Percentiles rank a stretch among this genome's conserved stretches.
phyloP scores from a whole-genome alignment of 2,113 vertebrate genomes.

The Caranx melampygus region DNA sequence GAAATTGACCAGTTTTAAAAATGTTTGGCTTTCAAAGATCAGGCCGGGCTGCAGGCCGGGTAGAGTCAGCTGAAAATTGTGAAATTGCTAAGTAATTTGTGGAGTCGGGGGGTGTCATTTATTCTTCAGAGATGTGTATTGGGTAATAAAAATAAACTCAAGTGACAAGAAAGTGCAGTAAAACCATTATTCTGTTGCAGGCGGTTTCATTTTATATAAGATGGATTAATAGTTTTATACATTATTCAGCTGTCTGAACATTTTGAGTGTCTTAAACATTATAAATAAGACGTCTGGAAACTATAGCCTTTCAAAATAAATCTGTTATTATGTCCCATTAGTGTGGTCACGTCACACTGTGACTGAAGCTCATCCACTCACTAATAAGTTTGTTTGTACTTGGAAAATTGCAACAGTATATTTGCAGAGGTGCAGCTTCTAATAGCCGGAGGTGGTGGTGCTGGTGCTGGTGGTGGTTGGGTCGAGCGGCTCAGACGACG shows the following conservation, averaged over 20 bases:
- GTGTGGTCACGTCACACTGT: not conserved
- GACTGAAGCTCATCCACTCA: not conserved
- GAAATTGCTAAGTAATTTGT: constrained; percentile 54
- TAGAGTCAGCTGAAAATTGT: constrained; percentile 25
- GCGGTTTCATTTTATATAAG: not conserved
- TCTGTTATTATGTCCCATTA: not conserved
- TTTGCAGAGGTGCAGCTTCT: constrained; percentile 49
- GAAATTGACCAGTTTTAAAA: constrained; percentile 73
- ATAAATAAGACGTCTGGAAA: not conserved
- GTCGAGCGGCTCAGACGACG: constrained; percentile 48
- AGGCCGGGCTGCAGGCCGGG: constrained; percentile 27
- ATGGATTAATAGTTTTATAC: not conserved
- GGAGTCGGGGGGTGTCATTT: constrained; percentile 29
- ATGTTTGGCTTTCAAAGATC: constrained; percentile 67
- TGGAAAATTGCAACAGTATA: constrained; percentile 27
- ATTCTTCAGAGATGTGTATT: constrained; percentile 31
- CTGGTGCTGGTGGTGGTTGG: constrained; percentile 7
- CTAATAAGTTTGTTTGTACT: constrained; percentile 52
- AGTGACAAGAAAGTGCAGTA: constrained; percentile 24
- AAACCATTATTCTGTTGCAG: not conserved
- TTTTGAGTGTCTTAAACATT: not conserved
- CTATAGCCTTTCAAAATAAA: not conserved
- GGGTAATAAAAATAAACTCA: constrained; percentile 31
- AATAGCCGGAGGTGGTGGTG: constrained; percentile 44
- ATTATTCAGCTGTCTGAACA: not conserved